Evolutionary conservation across 2,888 invertebrate genomes (phyloP).

Genomic region (Chydorus sphaericus): DNA sequence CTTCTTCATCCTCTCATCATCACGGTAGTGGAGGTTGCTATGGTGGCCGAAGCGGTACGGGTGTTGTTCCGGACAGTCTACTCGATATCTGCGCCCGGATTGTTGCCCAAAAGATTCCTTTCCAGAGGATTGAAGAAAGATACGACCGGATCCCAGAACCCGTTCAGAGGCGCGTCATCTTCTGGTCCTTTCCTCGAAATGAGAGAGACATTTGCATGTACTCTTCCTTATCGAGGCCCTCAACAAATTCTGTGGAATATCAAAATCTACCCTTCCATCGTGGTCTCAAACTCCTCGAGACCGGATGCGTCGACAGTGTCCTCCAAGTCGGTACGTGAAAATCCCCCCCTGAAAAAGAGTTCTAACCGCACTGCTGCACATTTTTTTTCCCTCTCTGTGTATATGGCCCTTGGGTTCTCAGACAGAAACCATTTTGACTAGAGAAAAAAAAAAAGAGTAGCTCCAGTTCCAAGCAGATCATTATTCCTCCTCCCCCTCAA

Average conservation of each 20-base stretch:
- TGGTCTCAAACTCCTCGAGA: conserved; percentile 67
- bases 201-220: conserved; percentile 82
- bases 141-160: conserved; percentile 78
- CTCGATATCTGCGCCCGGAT: conserved; percentile 69
- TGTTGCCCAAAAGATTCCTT: conserved; percentile 69
- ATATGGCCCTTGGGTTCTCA: too few relatives aligned
- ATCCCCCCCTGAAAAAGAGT: conserved; percentile 14
- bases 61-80: conserved; percentile 46
- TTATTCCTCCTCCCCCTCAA: too few relatives aligned
- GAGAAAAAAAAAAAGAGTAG: too few relatives aligned
- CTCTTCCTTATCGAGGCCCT: conserved; percentile 51
- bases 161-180: conserved; percentile 71
- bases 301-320: conserved; percentile 67
- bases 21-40: neutral
- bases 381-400: conserved; percentile 2
- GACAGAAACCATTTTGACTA: too few relatives aligned
- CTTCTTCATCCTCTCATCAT: neutral
- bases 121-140: conserved; percentile 71
- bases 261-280: conserved; percentile 73
- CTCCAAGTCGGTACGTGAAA: conserved; percentile 84
- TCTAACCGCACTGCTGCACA: conserved; percentile 2
- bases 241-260: conserved; percentile 42
- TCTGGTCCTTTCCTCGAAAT: conserved; percentile 76
- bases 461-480: too few relatives aligned
- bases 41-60: too few relatives aligned